Conservation (phyloP, 2,888 invertebrate genomes). For the Drosophila paracracens region DNA sequence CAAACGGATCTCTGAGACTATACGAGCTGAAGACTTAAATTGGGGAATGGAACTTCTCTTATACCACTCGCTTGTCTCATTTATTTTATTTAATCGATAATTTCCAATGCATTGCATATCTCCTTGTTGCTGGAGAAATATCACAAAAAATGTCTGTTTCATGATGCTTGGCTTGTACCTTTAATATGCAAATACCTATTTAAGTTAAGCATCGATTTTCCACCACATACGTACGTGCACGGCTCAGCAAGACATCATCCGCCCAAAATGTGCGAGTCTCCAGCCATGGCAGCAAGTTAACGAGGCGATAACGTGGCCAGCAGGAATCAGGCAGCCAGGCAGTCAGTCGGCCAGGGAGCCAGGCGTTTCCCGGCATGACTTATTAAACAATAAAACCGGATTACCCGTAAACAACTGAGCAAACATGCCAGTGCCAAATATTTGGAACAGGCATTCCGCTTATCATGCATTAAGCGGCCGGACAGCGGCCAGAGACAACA, state of each 20-base stretch:
- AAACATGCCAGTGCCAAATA: constrained; percentile 71
- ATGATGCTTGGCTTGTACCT: neutral
- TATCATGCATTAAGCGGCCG: constrained; percentile 53
- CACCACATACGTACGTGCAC: neutral
- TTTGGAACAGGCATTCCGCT: constrained; percentile 48
- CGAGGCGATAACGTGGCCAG: constrained; percentile 55
- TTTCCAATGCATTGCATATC: neutral
- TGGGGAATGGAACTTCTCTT: neutral
- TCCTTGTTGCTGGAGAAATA: neutral
- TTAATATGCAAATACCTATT: constrained; percentile 35
- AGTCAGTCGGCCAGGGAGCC: constrained; percentile 20
- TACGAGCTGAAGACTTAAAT: neutral
- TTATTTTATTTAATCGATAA: neutral
- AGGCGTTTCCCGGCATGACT: constrained; percentile 59
- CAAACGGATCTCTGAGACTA: neutral
- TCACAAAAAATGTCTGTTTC: neutral
- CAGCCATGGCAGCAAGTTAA: constrained; percentile 54
- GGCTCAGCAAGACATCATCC: constrained; percentile 14
- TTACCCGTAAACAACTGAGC: constrained; percentile 79
- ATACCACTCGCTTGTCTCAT: neutral
- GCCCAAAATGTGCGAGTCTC: constrained; percentile 13
- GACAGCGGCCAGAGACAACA: constrained; percentile 37
- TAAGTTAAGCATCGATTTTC: constrained; percentile 53
- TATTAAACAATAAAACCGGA: constrained; percentile 80
- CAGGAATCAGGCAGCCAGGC: constrained; percentile 24